Base-by-base conservation (phyloP, 2,888 invertebrate species). In the Hypselothyrea guttata region DNA sequence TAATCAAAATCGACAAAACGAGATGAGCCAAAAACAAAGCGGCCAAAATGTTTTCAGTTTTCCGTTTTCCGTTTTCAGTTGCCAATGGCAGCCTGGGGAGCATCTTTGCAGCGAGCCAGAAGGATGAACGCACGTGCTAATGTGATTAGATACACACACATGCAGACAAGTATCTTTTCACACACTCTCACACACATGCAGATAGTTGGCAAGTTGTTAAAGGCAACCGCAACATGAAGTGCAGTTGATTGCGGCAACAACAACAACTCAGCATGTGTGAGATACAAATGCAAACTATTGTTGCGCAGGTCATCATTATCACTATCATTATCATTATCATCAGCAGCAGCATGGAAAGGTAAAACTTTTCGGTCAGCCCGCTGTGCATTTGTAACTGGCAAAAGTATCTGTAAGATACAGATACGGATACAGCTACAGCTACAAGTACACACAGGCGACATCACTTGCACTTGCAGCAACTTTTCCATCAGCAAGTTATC, bases 51-150 rank as follows among this genome's bases (percentile, higher is more conserved):
- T 83, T 85, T 79, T 83, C 65, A 76, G 73, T 83, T 82, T 55
- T 34, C 56, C 44, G n/a, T n/a, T n/a, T n/a, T n/a, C n/a, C n/a
- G n/a, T n/a, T n/a, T n/a, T n/a, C 47, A 73, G 40, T 28, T 45
- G 44, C 38, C 48, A 81, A 85, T 65, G 56, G 59, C 71, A 71
- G 81, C 66, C 67, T 68, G 62, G 86, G 75, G 86, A 81, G 42
- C 37, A 61, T 44, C 37, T 18, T 34, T 35, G 42, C 13, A 44
- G 52, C 40, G 53, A 58, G 53, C 71, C 54, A 56, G 60, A 75
- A 85, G 81, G 79, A 78, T 81, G 67, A 83, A 85, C 74, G 70
- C 67, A 84, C 81, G 83, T 86, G 85, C 79, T 83, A 84, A 82
- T 83, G 72, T 78, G 84, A 86, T 86, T 82, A 84, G 84, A 71